Evolutionary conservation across 2,113 vertebrate genomes (phyloP).

Genomic region (Megaceryle maxima): DNA sequence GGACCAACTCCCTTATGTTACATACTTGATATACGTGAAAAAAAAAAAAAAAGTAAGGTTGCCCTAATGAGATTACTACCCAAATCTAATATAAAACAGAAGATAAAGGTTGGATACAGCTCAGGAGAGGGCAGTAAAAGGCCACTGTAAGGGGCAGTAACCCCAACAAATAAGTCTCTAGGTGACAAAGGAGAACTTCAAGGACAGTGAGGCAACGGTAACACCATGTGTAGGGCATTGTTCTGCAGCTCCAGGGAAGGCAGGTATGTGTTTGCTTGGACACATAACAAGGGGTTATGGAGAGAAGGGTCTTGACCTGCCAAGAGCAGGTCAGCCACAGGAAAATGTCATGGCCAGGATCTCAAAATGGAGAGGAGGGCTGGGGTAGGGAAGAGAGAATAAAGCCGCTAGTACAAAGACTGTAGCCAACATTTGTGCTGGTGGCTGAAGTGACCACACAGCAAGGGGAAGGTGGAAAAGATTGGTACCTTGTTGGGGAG

Average conservation of each 20-base stretch:
- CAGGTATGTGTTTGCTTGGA: background rate
- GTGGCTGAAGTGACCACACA: background rate
- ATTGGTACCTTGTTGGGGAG: background rate
- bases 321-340: background rate
- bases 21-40: background rate
- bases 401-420: background rate
- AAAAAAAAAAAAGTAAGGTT: background rate
- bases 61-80: background rate
- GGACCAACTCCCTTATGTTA: background rate
- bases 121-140: background rate
- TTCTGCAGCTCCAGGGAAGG: background rate
- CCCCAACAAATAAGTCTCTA: background rate
- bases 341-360: background rate
- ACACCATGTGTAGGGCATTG: fast-evolving
- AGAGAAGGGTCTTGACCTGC: background rate
- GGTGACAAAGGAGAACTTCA: background rate
- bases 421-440: background rate
- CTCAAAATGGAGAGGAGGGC: background rate
- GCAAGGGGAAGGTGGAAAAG: background rate
- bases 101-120: background rate
- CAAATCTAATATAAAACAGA: background rate
- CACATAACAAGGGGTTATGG: background rate
- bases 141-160: background rate
- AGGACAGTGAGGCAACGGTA: background rate
- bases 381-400: background rate